Conservation (phyloP, 2,888 invertebrate species). For the Lasioglossum zephyrum region DNA sequence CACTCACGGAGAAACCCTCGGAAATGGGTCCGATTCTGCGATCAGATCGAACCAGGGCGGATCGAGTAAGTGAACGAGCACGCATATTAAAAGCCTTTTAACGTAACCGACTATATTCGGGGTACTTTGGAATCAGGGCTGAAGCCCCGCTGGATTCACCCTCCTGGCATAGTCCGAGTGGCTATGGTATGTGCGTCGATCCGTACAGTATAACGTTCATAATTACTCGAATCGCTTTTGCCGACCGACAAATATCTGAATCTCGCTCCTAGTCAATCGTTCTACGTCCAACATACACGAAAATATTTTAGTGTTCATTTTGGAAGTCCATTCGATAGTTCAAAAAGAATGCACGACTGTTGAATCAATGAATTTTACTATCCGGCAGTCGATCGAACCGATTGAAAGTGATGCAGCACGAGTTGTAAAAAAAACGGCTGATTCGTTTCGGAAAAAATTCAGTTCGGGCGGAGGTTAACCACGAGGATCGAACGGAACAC, state of each 20-base stretch:
- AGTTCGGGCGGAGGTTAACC: neutral
- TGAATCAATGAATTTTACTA: too few relatives aligned
- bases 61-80: constrained; percentile 47
- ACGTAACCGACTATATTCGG: constrained; percentile 69
- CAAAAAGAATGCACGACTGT: too few relatives aligned
- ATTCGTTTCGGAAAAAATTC: neutral
- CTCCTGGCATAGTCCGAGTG: constrained; percentile 62
- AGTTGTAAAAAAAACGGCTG: neutral
- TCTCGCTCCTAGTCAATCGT: neutral
- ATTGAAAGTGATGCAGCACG: neutral
- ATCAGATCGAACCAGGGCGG: constrained; percentile 19
- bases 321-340: too few relatives aligned
- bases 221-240: constrained; percentile 13
- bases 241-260: neutral
- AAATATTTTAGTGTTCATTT: too few relatives aligned
- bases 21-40: constrained; percentile 15
- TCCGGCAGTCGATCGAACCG: too few relatives aligned
- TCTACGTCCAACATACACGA: too few relatives aligned
- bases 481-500: neutral
- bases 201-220: constrained; percentile 26
- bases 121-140: constrained; percentile 60
- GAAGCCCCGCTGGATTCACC: constrained; percentile 66
- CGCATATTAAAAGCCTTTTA: constrained; percentile 70
- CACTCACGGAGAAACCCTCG: neutral
- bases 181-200: constrained; percentile 57